Conservation (phyloP, 2,797 vertebrate genomes). For the Anas acuta region DNA sequence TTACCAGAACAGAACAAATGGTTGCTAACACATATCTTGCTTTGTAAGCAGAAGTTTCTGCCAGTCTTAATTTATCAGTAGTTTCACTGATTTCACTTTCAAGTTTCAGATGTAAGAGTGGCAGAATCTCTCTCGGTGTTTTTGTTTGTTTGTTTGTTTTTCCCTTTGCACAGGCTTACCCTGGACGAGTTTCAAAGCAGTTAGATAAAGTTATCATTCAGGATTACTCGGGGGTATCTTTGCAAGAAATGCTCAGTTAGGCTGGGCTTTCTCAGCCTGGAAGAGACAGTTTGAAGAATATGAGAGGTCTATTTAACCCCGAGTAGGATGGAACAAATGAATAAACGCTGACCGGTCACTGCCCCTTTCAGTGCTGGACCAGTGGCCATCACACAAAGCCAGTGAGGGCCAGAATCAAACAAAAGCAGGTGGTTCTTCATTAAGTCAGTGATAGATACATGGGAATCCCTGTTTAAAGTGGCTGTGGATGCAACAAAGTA, state of each 20-base stretch:
- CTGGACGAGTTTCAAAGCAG: background rate
- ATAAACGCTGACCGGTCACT: background rate
- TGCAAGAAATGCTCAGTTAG: background rate
- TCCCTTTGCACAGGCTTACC: background rate
- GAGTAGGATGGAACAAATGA: background rate
- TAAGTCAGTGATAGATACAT: background rate
- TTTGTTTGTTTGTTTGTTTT: background rate
- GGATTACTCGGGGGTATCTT: background rate
- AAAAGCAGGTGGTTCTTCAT: background rate
- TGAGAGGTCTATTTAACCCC: background rate
- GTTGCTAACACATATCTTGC: background rate
- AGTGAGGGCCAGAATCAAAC: background rate
- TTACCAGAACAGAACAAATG: background rate
- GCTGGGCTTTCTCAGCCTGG: background rate
- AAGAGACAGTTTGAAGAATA: background rate
- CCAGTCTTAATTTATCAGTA: background rate
- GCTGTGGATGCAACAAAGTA: background rate
- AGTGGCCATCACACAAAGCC: background rate
- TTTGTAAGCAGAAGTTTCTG: constrained; percentile 16
- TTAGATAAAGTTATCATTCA: background rate
- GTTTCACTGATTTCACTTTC: background rate
- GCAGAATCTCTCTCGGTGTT: background rate
- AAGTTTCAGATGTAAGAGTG: background rate
- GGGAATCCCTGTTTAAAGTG: background rate
- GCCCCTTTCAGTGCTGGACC: background rate